Conservation (phyloP, 2,888 invertebrate genomes). For the Atherix ibis region DNA sequence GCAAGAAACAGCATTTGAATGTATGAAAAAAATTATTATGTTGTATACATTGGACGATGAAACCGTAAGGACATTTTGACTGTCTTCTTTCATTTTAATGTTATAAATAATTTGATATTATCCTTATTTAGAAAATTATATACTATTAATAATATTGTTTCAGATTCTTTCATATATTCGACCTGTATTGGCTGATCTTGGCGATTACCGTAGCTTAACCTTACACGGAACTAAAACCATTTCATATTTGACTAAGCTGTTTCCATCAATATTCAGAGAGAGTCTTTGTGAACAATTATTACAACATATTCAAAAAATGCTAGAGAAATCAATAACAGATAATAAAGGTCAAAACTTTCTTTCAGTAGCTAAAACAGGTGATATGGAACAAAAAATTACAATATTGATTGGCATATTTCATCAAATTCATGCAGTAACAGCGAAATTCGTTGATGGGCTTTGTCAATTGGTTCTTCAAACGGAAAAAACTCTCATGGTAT, state of each 20-base stretch:
- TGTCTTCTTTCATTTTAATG: too few species aligned
- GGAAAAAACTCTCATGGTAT: slow-evolving; percentile 59
- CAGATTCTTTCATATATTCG: slow-evolving; percentile 59
- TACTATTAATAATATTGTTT: slow-evolving; percentile 24
- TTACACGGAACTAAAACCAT: slow-evolving; percentile 78
- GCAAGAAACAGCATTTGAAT: slow-evolving; percentile 85
- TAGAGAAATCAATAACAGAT: slow-evolving; percentile 63
- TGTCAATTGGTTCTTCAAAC: slow-evolving; percentile 72
- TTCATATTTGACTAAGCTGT: slow-evolving; percentile 83
- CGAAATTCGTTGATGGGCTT: slow-evolving; percentile 73
- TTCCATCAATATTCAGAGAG: slow-evolving; percentile 88
- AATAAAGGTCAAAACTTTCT: slow-evolving; percentile 51
- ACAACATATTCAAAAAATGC: slow-evolving; percentile 68
- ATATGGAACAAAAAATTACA: slow-evolving; percentile 79
- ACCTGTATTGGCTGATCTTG: slow-evolving; percentile 69
- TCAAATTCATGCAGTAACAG: slow-evolving; percentile 80
- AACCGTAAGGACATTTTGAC: slow-evolving; percentile 36
- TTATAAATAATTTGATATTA: too few species aligned
- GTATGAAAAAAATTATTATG: slow-evolving; percentile 79
- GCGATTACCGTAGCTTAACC: slow-evolving; percentile 73
- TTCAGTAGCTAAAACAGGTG: slow-evolving; percentile 59
- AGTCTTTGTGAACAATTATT: slow-evolving; percentile 85
- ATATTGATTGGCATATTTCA: slow-evolving; percentile 82
- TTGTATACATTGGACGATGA: slow-evolving; percentile 82
- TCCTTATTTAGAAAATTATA: too few species aligned